Conservation (phyloP, 2,888 invertebrate species). For the Notocelia uddmanniana region DNA sequence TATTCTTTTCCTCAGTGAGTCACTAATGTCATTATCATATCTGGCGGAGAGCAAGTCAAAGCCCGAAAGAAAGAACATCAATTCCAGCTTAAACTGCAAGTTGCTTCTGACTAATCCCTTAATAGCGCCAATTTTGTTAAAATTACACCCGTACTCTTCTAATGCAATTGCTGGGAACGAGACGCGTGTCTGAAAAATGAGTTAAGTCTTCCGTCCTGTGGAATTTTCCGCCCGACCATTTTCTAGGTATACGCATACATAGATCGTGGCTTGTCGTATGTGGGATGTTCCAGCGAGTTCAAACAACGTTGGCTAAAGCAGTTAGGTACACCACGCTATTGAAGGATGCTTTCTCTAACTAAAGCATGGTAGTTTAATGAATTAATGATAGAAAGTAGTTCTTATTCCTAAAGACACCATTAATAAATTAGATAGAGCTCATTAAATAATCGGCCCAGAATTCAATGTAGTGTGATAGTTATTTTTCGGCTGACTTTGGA, state of each 20-base stretch:
- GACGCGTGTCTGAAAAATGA: conserved; percentile 44
- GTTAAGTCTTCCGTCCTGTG: conserved; percentile 42
- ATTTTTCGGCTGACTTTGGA: no score
- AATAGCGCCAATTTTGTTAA: conserved; percentile 40
- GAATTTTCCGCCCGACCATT: conserved; percentile 35
- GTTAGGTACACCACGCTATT: not conserved
- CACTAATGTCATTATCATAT: conserved; percentile 52
- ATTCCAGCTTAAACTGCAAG: conserved; percentile 72
- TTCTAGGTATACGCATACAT: conserved; percentile 7
- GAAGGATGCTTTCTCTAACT: not conserved
- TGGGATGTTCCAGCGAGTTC: not conserved
- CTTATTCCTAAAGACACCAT: no score
- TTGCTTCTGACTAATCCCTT: conserved; percentile 60
- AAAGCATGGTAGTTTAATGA: no score
- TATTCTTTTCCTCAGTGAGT: conserved; percentile 74
- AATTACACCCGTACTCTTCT: conserved; percentile 40
- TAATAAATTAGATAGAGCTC: no score
- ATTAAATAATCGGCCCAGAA: no score
- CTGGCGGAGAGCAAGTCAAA: conserved; percentile 56
- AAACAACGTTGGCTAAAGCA: not conserved
- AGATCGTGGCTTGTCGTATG: not conserved
- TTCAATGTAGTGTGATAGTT: no score
- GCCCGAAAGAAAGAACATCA: conserved; percentile 65
- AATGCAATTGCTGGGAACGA: conserved; percentile 40
- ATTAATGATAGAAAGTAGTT: no score